Percentiles rank a stretch among this genome's conserved stretches.
phyloP scores from a whole-genome alignment of 1,140 invertebrate genomes.

The Lethocerus indicus region DNA sequence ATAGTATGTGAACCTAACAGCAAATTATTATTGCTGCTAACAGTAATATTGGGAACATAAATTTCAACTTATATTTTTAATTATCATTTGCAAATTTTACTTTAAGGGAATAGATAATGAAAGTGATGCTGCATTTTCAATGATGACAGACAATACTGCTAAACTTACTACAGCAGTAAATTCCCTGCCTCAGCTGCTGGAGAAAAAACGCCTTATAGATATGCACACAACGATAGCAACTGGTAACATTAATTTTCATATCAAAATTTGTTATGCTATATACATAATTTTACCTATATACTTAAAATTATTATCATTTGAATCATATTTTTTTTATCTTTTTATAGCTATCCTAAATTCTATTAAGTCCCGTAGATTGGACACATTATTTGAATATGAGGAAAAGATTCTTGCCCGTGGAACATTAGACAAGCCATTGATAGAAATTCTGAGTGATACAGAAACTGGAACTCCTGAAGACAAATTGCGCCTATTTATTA shows the following conservation, averaged over 20 bases:
- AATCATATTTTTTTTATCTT: conserved; percentile 8
- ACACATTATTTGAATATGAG: conserved; percentile 93
- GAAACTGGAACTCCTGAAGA: conserved; percentile 78
- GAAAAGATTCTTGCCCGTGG: conserved; percentile 88
- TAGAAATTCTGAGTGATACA: conserved; percentile 70
- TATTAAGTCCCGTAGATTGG: conserved; percentile 77
- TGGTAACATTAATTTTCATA: conserved; percentile 26
- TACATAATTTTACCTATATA: neutral
- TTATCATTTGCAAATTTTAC: too few relatives aligned
- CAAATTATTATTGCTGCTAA: neutral
- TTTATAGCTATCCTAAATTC: conserved; percentile 62
- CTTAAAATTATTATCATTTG: conserved; percentile 6
- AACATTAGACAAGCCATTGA: conserved; percentile 52
- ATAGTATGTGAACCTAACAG: neutral
- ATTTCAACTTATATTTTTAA: neutral
- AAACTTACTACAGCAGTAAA: conserved; percentile 87
- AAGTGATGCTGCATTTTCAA: conserved; percentile 50
- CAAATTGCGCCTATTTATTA: conserved; percentile 88
- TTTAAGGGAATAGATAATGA: conserved; percentile 55
- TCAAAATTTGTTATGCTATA: neutral
- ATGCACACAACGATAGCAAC: conserved; percentile 98
- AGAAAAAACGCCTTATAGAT: conserved; percentile 94
- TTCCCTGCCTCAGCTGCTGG: conserved; percentile 86
- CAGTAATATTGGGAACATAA: neutral
- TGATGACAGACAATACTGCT: conserved; percentile 88